Evolutionary conservation across 2,797 vertebrate genomes (phyloP).

Genomic region (Capromys pilorides): DNA sequence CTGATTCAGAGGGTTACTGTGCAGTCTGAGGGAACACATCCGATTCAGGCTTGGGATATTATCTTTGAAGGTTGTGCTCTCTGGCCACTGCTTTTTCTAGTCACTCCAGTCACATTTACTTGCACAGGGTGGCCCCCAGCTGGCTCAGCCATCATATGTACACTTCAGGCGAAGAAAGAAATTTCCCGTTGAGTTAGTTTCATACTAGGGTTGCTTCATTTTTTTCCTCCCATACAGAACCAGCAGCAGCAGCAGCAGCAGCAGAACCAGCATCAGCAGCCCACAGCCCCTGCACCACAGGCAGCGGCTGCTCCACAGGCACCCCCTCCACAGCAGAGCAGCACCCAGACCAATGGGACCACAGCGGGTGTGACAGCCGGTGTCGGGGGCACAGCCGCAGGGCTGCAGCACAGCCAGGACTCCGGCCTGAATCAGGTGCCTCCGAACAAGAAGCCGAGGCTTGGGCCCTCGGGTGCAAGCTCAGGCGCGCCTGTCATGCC

Average conservation of each 20-base stretch:
- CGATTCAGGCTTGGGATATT: neutral
- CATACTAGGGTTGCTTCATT: neutral
- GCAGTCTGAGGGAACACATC: neutral
- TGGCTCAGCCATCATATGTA: neutral
- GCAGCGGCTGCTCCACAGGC: constrained; percentile 86
- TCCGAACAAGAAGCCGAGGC: constrained; percentile 96
- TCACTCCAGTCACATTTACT: neutral
- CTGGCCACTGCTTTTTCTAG: neutral
- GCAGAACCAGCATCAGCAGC: constrained; percentile 90
- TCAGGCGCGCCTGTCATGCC: constrained; percentile 93
- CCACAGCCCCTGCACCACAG: constrained; percentile 88
- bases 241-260: constrained; percentile 90
- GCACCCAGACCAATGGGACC: constrained; percentile 94
- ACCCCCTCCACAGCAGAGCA: constrained; percentile 91
- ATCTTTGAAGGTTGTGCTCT: neutral
- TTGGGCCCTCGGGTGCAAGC: constrained; percentile 92
- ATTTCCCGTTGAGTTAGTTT: neutral
- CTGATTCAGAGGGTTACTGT: neutral
- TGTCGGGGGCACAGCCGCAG: constrained; percentile 76
- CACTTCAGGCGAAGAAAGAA: neutral
- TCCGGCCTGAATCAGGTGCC: constrained; percentile 93
- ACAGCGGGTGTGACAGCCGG: constrained; percentile 81
- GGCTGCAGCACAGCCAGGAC: constrained; percentile 92
- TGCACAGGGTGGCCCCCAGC: neutral
- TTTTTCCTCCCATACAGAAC: constrained; percentile 82